phyloP scores from a whole-genome alignment of 2,888 invertebrate species.

The Acleris cristana region DNA sequence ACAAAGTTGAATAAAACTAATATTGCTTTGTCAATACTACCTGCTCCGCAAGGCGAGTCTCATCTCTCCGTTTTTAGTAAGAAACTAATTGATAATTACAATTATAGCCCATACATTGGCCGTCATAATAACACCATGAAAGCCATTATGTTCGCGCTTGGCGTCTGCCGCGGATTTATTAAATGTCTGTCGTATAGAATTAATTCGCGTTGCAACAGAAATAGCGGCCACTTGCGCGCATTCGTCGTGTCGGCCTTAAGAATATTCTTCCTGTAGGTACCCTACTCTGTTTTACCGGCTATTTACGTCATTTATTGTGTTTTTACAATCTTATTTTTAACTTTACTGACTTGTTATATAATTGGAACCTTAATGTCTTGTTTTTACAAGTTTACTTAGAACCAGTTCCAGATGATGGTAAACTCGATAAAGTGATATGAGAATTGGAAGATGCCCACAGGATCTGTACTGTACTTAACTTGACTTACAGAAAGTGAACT shows the following conservation, averaged over 20 bases:
- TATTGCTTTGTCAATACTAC: neutral
- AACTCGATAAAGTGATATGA: neutral
- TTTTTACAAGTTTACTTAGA: no score
- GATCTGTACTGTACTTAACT: no score
- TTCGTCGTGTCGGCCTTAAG: constrained; percentile 38
- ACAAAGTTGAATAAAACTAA: no score
- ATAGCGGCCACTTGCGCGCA: constrained; percentile 54
- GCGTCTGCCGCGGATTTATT: constrained; percentile 27
- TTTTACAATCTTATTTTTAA: neutral
- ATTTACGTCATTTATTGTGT: neutral
- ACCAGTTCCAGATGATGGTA: no score
- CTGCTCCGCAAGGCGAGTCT: neutral
- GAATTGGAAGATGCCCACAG: no score
- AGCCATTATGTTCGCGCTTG: constrained; percentile 42
- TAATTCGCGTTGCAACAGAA: constrained; percentile 50
- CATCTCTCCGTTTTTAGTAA: neutral
- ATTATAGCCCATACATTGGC: neutral
- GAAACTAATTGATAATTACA: constrained; percentile 5
- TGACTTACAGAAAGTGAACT: no score
- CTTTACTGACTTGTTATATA: no score
- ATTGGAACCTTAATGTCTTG: no score
- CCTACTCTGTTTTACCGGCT: neutral
- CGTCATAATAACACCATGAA: constrained; percentile 43
- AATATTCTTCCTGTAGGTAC: constrained; percentile 16
- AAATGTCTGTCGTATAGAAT: constrained; percentile 49